Evolutionary conservation across 1,140 invertebrate species (phyloP), one percentile per base, ranked within the genome.

Genomic region (Nasonia longicornis): DNA sequence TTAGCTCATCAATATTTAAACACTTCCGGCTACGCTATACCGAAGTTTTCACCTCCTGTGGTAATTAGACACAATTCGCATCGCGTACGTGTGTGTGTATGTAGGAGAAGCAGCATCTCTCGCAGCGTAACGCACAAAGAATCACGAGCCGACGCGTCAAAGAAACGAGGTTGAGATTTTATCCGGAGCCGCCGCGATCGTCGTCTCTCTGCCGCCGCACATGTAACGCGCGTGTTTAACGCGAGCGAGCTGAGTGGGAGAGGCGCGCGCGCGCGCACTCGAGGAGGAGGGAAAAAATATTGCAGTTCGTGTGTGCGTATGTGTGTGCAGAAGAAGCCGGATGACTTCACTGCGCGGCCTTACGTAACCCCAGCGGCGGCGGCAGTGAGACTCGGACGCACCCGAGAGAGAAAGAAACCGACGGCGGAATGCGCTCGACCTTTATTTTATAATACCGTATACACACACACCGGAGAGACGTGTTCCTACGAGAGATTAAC

Each of bases 281-380:
- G 66, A 29, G n/a, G 22, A 48, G 35, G 71, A 70, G 67, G 64
- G 14, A 71, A 71, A 71, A 71, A 71, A 71, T 31, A 38, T 38
- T 31, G 35, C 69, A 48, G 42, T 52, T 42, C 8, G 3, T 12
- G n/a, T 48, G 42, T 10, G 29, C 42, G 45, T 38, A 6, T n/a
- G 26, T 67, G 26, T 67, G 58, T 20, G 12, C 3, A 35, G 20
- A 76, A 58, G 78, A 77, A 83, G 78, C 82, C 78, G 35, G 69
- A 80, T 82, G 82, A 83, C 82, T 83, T 83, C 66, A 83, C 77
- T 58, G 26, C 26, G 1, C 26, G 72, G 48, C 12, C 58, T 83
- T 83, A 80, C 74, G 78, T 80, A 79, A 83, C 31, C 42, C 29
- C 35, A 35, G 2, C 8, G 42, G n/a, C 20, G 22, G 20, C 58